Percentiles rank a stretch among this genome's conserved stretches.
These are phyloP conservation scores for Ophraella communa DNA, from an alignment of 2,888 invertebrate genomes.

Conservation along the genomic window DNA sequence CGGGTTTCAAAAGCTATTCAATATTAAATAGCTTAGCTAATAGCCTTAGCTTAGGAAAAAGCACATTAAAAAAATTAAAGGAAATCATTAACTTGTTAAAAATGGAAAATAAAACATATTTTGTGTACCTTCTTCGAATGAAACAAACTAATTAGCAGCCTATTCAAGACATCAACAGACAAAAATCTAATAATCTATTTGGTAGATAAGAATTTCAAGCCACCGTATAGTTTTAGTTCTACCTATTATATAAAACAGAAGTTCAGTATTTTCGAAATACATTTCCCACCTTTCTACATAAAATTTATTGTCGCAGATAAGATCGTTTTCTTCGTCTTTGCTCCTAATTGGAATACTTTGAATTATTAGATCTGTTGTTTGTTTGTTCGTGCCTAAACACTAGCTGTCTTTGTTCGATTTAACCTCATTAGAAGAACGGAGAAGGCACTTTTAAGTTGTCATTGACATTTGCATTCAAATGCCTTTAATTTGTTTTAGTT, in stretches of 20 bases:
- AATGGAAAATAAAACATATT: no score
- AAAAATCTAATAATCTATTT: no score
- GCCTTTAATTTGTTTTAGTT: constrained; percentile 17
- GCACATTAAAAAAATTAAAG: no score
- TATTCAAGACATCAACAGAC: no score
- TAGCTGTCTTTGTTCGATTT: constrained; percentile 23
- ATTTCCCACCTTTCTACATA: neutral
- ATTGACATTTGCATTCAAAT: constrained; percentile 23
- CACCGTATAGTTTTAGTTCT: no score
- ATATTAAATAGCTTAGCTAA: no score
- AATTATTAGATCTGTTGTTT: constrained; percentile 26
- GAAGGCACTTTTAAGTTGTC: constrained; percentile 9
- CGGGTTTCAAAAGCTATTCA: no score
- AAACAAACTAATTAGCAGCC: neutral
- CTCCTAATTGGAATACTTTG: constrained; percentile 26
- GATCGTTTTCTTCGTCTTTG: constrained; percentile 11
- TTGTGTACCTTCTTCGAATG: no score
- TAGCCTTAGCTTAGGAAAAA: no score
- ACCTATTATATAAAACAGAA: neutral
- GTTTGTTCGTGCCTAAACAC: constrained; percentile 22
- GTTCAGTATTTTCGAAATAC: neutral
- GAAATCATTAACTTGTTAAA: no score
- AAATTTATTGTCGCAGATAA: constrained; percentile 18
- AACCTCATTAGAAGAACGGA: constrained; percentile 21
- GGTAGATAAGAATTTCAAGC: neutral